These are phyloP conservation scores for Lottia gigantea DNA, from an alignment of 2,888 invertebrate genomes.

Conservation along the genomic window DNA sequence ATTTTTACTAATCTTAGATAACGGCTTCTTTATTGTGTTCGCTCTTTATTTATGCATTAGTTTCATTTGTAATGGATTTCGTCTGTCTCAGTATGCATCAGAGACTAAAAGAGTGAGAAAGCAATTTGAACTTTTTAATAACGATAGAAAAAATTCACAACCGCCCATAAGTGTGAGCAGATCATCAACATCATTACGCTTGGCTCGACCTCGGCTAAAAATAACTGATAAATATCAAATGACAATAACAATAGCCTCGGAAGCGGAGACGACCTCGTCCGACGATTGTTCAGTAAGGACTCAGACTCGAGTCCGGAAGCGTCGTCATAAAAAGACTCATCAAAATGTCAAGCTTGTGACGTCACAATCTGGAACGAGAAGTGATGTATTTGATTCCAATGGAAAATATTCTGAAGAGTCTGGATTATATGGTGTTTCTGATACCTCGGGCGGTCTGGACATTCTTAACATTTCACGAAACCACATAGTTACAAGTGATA, in stretches of 20 bases:
- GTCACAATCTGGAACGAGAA: not conserved
- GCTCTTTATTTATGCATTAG: constrained; percentile 71
- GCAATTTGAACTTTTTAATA: constrained; percentile 35
- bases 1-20: constrained; percentile 65
- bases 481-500: not conserved
- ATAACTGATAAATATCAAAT: constrained; percentile 69
- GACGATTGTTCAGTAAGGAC: constrained; percentile 23
- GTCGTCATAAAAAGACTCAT: not conserved
- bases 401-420: constrained; percentile 17
- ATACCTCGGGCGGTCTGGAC: constrained; percentile 15
- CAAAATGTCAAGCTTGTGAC: not conserved
- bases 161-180: constrained; percentile 16
- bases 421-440: constrained; percentile 9
- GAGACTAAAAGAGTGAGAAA: constrained; percentile 40
- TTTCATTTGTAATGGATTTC: constrained; percentile 73
- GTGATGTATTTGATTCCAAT: constrained; percentile 14
- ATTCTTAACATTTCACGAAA: constrained; percentile 13
- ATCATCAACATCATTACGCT: constrained; percentile 51
- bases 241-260: constrained; percentile 65
- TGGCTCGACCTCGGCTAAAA: constrained; percentile 69
- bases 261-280: constrained; percentile 34
- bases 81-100: constrained; percentile 65
- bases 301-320: not conserved
- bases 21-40: constrained; percentile 72
- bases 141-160: constrained; percentile 12